These are phyloP conservation scores for Danio jaintianensis DNA, from an alignment of 2,797 vertebrate genomes.

Conservation along the genomic window DNA sequence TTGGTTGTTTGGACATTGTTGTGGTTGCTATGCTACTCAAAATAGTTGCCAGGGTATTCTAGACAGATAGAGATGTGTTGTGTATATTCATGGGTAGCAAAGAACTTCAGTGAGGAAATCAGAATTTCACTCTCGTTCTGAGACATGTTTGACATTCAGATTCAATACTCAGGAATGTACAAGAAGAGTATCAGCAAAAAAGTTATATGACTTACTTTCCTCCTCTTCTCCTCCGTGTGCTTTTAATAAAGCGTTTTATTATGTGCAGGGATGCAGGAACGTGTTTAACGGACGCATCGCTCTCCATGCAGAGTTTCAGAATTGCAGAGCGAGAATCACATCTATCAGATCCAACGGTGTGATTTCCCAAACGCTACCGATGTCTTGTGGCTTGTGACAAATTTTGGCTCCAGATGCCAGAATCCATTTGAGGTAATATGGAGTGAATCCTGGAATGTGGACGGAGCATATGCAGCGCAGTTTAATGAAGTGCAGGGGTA, in stretches of 20 bases:
- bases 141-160: constrained; percentile 3
- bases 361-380: background rate
- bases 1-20: background rate
- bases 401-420: constrained; percentile 26
- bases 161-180: background rate
- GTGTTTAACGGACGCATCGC: constrained; percentile 5
- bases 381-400: background rate
- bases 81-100: background rate
- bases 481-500: constrained; percentile 49
- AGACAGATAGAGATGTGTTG: too few relatives aligned
- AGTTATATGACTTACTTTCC: background rate
- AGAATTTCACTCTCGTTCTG: background rate
- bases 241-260: constrained; percentile 9
- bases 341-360: background rate
- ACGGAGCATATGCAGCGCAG: constrained; percentile 18
- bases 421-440: constrained; percentile 30
- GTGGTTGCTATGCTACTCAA: background rate
- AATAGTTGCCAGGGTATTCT: background rate
- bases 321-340: background rate
- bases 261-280: constrained; percentile 9
- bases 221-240: background rate
- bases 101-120: background rate
- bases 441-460: constrained; percentile 3
- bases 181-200: background rate
- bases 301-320: background rate